Percentiles rank a stretch among this genome's conserved stretches.
These are phyloP conservation scores for Smutsia temminckii DNA, from an alignment of 2,797 vertebrate genomes.

Conservation along the genomic window DNA sequence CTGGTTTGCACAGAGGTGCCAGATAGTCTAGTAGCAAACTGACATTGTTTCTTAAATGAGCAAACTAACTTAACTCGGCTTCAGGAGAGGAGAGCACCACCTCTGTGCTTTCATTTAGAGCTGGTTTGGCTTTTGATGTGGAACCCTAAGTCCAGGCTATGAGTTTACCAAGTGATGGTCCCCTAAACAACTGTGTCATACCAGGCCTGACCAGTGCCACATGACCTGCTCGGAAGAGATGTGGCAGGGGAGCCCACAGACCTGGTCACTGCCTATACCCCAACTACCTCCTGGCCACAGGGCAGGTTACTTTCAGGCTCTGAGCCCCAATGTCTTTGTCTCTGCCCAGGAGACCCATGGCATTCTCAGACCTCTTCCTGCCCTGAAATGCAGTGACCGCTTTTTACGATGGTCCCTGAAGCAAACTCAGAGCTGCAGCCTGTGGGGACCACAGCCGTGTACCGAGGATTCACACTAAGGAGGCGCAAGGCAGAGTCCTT, in stretches of 20 bases:
- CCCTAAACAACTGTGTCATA: no score
- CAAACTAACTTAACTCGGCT: neutral
- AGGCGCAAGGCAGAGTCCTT: neutral
- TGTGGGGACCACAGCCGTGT: neutral
- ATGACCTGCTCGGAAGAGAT: neutral
- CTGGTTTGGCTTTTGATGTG: neutral
- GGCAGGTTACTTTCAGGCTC: neutral
- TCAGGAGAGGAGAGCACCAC: neutral
- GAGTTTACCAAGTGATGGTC: neutral
- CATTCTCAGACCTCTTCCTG: neutral
- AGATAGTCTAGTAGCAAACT: neutral
- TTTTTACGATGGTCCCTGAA: neutral
- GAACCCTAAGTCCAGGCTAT: neutral
- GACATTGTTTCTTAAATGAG: neutral
- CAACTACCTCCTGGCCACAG: neutral
- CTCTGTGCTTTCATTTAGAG: neutral
- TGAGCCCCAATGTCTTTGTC: neutral
- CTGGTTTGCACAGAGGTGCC: neutral
- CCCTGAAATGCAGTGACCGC: neutral
- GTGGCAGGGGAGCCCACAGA: neutral
- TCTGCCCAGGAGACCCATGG: neutral
- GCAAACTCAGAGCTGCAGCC: neutral
- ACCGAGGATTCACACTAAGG: neutral
- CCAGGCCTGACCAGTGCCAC: neutral
- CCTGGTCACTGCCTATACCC: neutral